These are phyloP conservation scores for Dolichomitus sp. DNA, from an alignment of 2,888 invertebrate species.

Conservation along the genomic window DNA sequence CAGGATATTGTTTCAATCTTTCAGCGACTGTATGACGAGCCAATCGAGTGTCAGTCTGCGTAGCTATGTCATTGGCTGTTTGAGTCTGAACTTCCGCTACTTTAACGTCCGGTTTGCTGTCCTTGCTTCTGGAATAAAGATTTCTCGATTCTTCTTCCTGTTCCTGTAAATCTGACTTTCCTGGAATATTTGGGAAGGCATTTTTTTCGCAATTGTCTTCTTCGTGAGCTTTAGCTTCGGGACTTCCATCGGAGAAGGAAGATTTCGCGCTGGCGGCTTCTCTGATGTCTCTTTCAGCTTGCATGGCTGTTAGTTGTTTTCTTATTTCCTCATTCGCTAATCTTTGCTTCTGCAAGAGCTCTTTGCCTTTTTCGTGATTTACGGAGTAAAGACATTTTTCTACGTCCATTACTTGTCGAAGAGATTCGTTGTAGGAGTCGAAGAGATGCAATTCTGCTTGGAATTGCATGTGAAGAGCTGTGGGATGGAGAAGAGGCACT, in stretches of 20 bases:
- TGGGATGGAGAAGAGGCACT: slow-evolving; percentile 82
- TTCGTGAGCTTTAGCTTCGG: slow-evolving; percentile 3
- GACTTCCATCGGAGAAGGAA: slow-evolving; percentile 1
- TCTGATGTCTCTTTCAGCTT: slow-evolving; percentile 62
- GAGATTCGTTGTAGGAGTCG: slow-evolving; percentile 89
- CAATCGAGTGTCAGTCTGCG: slow-evolving; percentile 80
- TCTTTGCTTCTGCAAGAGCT: slow-evolving; percentile 74
- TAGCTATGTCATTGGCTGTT: slow-evolving; percentile 84
- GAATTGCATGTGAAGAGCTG: slow-evolving; percentile 88
- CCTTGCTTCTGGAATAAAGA: slow-evolving; percentile 9
- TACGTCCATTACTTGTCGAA: slow-evolving; percentile 88
- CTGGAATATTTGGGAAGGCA: not conserved
- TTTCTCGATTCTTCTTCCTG: slow-evolving; percentile 31
- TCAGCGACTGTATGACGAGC: slow-evolving; percentile 55
- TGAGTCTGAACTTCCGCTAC: slow-evolving; percentile 84
- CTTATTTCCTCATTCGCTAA: slow-evolving; percentile 75
- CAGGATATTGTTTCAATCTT: slow-evolving; percentile 74
- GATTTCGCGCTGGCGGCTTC: slow-evolving; percentile 17
- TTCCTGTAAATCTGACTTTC: not conserved
- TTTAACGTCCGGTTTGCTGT: slow-evolving; percentile 74
- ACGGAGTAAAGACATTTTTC: slow-evolving; percentile 85
- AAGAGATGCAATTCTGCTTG: slow-evolving; percentile 89
- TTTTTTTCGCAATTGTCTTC: slow-evolving; percentile 8
- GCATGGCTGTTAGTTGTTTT: slow-evolving; percentile 67
- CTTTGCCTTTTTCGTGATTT: slow-evolving; percentile 75